phyloP scores from a whole-genome alignment of 2,797 vertebrate species.

The Tauraco hartlaubi region DNA sequence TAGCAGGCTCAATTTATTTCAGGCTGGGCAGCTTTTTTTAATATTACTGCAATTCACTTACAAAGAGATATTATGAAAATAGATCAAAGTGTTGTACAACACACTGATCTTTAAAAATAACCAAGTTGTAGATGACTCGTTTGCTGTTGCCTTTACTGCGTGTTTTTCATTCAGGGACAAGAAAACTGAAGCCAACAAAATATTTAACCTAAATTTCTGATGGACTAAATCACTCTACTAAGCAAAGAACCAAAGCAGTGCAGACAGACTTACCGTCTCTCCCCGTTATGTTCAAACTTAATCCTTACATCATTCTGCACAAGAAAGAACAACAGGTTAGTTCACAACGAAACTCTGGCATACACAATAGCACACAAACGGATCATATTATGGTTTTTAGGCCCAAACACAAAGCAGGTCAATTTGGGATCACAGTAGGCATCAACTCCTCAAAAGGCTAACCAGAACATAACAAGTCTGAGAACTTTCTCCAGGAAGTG shows the following conservation, averaged over 20 bases:
- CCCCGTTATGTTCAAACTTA: conserved; percentile 93
- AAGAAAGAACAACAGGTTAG: conserved; percentile 66
- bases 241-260: background rate
- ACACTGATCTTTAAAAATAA: background rate
- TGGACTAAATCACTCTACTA: background rate
- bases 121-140: background rate
- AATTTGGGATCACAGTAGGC: background rate
- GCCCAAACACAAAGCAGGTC: background rate
- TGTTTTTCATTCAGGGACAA: background rate
- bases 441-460: background rate
- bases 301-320: conserved; percentile 89
- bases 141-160: background rate
- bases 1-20: background rate
- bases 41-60: background rate
- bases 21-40: background rate
- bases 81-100: background rate
- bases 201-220: background rate
- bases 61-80: background rate
- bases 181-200: background rate
- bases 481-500: background rate
- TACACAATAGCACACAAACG: background rate
- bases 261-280: conserved; percentile 87
- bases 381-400: fast-evolving
- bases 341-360: background rate
- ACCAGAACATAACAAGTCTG: background rate